Percentiles rank a stretch among this genome's conserved stretches.
Conservation (phyloP, 2,888 invertebrate species). For the Muscina levida region DNA sequence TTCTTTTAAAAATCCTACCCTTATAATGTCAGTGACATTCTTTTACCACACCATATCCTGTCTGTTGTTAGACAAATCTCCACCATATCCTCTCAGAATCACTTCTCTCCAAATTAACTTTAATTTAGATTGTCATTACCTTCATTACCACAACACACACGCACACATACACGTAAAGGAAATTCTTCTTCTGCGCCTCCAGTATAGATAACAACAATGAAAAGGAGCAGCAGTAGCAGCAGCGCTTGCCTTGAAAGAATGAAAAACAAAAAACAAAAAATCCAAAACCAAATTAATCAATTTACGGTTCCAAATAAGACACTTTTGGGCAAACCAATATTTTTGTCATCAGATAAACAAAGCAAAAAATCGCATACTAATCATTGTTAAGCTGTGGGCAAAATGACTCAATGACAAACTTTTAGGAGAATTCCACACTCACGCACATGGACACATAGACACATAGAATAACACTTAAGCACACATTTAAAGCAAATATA, state of each 20-base stretch:
- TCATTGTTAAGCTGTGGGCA: slow-evolving; percentile 39
- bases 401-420: slow-evolving; percentile 37
- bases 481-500: neutral
- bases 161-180: neutral
- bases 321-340: slow-evolving; percentile 28
- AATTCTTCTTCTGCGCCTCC: neutral
- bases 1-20: too few species aligned
- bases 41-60: too few species aligned
- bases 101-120: slow-evolving; percentile 32
- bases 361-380: slow-evolving; percentile 35
- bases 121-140: slow-evolving; percentile 35
- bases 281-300: slow-evolving; percentile 29
- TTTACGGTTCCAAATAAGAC: slow-evolving; percentile 24
- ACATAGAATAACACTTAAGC: neutral
- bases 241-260: neutral
- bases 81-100: neutral
- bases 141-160: slow-evolving; percentile 22
- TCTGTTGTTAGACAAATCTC: neutral
- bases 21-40: too few species aligned
- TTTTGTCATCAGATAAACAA: slow-evolving; percentile 33
- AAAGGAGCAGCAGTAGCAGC: neutral
- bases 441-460: neutral
- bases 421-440: neutral
- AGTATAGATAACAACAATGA: neutral
- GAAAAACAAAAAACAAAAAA: neutral